Evolutionary conservation across 2,888 invertebrate species (phyloP).

Genomic region (Mesoligia furuncula): DNA sequence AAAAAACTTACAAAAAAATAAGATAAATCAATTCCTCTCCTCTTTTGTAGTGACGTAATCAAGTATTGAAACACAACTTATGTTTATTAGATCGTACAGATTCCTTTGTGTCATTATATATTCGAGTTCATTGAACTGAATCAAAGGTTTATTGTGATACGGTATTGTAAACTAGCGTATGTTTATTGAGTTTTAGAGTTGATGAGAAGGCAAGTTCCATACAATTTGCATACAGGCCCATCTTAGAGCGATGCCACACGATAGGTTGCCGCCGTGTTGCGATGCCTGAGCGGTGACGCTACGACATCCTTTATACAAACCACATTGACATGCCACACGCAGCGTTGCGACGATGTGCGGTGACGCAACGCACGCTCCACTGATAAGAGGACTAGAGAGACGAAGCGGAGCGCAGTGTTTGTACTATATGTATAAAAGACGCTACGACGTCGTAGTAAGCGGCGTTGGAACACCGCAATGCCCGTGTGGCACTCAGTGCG

Average conservation of each 20-base stretch:
- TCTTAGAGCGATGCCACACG: background rate
- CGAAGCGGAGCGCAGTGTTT: too few species aligned
- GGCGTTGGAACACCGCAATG: too few species aligned
- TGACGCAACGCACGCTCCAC: too few species aligned
- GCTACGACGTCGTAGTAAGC: too few species aligned
- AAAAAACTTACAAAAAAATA: background rate
- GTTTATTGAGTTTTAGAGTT: slow-evolving; percentile 8
- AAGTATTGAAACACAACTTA: slow-evolving; percentile 33
- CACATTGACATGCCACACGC: too few species aligned
- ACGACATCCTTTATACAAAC: too few species aligned
- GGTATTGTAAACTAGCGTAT: background rate
- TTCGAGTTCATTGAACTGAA: slow-evolving; percentile 29
- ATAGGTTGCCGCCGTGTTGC: background rate
- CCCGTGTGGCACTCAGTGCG: too few species aligned
- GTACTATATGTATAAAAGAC: too few species aligned
- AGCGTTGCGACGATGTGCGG: too few species aligned
- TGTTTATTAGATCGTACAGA: slow-evolving; percentile 37
- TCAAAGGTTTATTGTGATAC: slow-evolving; percentile 32
- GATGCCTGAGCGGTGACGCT: background rate
- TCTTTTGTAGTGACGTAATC: slow-evolving; percentile 32
- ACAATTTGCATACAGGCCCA: background rate
- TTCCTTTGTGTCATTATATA: slow-evolving; percentile 52
- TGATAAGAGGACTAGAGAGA: too few species aligned
- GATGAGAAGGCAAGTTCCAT: background rate
- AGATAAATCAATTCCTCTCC: background rate